Evolutionary conservation across 2,113 vertebrate species (phyloP).

Genomic region (Anarhynchus alexandrinus): DNA sequence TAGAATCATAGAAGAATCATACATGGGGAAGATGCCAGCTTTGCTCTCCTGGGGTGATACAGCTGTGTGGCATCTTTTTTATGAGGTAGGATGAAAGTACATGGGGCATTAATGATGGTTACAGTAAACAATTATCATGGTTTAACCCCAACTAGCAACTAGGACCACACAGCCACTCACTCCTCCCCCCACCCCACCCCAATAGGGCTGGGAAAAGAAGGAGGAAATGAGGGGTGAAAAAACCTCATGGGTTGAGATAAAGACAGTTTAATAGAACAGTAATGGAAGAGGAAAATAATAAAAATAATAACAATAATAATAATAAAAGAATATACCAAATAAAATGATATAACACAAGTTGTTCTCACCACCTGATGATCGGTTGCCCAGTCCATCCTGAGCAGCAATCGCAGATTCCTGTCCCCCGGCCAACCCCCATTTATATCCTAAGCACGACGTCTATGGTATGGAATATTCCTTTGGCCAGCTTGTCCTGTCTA

Average conservation of each 20-base stretch:
- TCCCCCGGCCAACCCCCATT: neutral
- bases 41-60: neutral
- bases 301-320: neutral
- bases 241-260: neutral
- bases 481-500: neutral
- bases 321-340: neutral
- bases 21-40: neutral
- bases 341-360: neutral
- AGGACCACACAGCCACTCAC: neutral
- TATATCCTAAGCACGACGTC: neutral
- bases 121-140: neutral
- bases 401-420: neutral
- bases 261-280: neutral
- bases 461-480: neutral
- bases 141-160: neutral
- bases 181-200: no score
- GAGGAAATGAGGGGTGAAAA: neutral
- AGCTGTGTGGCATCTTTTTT: neutral
- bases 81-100: neutral
- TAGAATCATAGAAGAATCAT: no score
- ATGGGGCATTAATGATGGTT: neutral
- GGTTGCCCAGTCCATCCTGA: neutral
- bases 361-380: neutral
- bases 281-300: neutral
- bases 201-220: neutral